Evolutionary conservation across 2,113 vertebrate species (phyloP).

Genomic region (Pan troglodytes): DNA sequence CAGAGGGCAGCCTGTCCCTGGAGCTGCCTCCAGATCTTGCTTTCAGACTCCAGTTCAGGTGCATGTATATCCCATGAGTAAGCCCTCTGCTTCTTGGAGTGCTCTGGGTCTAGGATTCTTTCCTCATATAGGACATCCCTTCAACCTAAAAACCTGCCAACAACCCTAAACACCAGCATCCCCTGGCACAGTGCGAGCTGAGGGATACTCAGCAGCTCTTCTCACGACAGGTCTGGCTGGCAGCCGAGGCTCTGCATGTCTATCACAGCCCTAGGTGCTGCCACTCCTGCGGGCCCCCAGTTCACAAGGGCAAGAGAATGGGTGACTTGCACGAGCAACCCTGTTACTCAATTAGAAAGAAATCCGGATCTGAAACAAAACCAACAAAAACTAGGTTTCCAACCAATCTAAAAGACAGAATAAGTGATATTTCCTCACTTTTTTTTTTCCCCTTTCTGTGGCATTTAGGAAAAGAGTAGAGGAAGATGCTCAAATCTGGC

Average conservation of each 20-base stretch:
- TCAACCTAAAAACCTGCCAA: not conserved
- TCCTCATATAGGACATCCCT: not conserved
- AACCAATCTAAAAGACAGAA: not conserved
- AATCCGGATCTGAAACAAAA: not conserved
- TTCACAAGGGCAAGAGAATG: not conserved
- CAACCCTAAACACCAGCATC: not conserved
- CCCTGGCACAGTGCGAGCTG: not conserved
- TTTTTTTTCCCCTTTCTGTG: not conserved
- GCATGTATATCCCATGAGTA: not conserved
- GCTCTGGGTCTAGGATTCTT: not conserved
- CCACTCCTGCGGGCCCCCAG: not conserved
- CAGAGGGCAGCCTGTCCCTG: not conserved
- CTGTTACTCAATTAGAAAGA: not conserved
- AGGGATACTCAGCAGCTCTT: not conserved
- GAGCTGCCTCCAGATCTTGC: not conserved
- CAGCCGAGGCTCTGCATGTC: not conserved
- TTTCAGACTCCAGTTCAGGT: not conserved
- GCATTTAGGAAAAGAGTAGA: not conserved
- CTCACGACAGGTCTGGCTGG: not conserved
- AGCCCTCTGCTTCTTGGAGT: not conserved
- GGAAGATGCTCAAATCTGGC: not conserved
- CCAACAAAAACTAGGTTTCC: not conserved
- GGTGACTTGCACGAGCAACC: not conserved
- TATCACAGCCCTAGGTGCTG: no score
- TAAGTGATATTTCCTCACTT: not conserved